Evolutionary conservation across 2,888 invertebrate genomes (phyloP), one percentile per base, ranked within the genome.

Genomic region (Epicampocera succincta): DNA sequence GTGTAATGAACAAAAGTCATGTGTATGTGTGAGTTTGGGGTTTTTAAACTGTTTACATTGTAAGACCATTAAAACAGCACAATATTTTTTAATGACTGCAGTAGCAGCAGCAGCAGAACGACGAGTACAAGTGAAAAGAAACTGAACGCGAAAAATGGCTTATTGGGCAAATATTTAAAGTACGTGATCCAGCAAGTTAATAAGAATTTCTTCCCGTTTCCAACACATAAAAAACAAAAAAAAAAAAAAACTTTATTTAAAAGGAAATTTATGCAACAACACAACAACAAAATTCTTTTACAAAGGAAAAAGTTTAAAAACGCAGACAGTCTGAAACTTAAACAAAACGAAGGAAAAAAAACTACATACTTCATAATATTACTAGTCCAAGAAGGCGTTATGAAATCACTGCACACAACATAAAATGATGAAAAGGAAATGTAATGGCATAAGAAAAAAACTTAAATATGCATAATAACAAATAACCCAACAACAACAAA

Each of bases 111-210:
- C 44, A 52, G 46, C 21, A 9, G 5, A 3, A 5, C 6, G 1
- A 56, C 2, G 21, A 48, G 9, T 48, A 56, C 5, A 61, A 61
- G 17, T 19, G 33, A 21, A 21, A 38, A 46, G 44, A 58, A 46
- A 50, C n/a, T 60, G 25, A 71, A 71, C 21, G 48, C 33, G 52
- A 54, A 75, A 78, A 68, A 63, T 72, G 40, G 68, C 75, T 83
- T 79, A 83, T 79, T 79, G 71, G 75, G 84, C 84, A 85, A 85
- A 84, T 85, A 85, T 85, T 84, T 84, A 79, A 83, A 71, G 80
- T 83, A 85, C 85, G 84, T 84, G 85, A 81, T 84, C 84, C 71
- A 79, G 84, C 84, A 84, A 84, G 69, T 83, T 83, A 84, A 84
- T 84, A 80, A 84, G 83, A 84, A 84, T 80, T 84, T 84, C 71